phyloP scores from a whole-genome alignment of 2,888 invertebrate genomes.

The Nephrotoma guestfalica region DNA sequence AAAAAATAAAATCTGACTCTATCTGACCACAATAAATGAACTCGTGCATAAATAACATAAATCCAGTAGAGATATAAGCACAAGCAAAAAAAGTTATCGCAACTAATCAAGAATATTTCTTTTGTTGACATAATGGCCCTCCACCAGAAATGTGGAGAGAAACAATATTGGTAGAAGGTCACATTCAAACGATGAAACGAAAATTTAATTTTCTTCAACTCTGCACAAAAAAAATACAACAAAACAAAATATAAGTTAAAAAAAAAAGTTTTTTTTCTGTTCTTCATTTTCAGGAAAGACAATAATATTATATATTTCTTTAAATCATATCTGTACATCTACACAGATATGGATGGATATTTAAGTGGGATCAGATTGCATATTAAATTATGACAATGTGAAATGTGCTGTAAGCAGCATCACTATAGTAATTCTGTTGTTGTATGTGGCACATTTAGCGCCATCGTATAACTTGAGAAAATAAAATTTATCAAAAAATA shows the following conservation, averaged over 20 bases:
- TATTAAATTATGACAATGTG: neutral
- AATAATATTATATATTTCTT: neutral
- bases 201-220: neutral
- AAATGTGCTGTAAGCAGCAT: neutral
- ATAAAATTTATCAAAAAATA: neutral
- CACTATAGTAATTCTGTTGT: neutral
- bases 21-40: neutral
- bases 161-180: neutral
- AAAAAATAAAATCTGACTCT: neutral
- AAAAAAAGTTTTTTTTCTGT: neutral
- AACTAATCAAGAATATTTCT: neutral
- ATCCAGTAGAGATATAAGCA: neutral
- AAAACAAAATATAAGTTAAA: neutral
- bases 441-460: neutral
- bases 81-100: neutral
- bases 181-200: neutral
- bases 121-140: neutral
- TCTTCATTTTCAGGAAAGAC: neutral
- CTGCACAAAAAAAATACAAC: neutral
- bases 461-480: neutral
- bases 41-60: neutral
- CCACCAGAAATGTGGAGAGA: neutral
- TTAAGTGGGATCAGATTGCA: neutral
- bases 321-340: neutral
- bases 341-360: neutral